These are phyloP conservation scores for Oncorhynchus mykiss DNA, from an alignment of 2,113 vertebrate species.

Conservation along the genomic window DNA sequence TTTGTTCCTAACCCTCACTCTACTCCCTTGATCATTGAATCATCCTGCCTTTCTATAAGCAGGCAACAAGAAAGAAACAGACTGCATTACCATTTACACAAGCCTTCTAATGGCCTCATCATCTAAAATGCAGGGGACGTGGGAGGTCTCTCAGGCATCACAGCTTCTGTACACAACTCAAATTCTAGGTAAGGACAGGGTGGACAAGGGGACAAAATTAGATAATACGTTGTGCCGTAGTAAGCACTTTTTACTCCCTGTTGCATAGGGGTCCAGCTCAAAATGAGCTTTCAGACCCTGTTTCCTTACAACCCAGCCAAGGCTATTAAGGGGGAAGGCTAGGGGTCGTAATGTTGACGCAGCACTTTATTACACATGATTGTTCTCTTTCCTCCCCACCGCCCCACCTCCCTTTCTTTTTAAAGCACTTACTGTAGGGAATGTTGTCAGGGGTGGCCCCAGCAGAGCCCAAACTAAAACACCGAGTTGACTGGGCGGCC, in stretches of 20 bases:
- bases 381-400: neutral
- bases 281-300: neutral
- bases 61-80: neutral
- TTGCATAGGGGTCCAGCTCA: neutral
- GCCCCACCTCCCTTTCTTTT: neutral
- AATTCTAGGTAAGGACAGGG: too few relatives aligned
- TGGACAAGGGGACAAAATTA: neutral
- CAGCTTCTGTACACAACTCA: too few relatives aligned
- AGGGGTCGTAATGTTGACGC: neutral
- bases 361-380: neutral
- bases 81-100: neutral
- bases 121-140: neutral
- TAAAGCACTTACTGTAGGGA: slow-evolving; percentile 14
- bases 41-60: neutral
- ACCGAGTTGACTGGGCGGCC: neutral
- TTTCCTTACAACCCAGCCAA: neutral
- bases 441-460: slow-evolving; percentile 8
- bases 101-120: neutral
- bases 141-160: neutral
- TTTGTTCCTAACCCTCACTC: neutral
- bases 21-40: neutral
- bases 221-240: neutral
- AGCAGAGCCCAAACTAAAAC: neutral
- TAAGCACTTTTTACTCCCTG: neutral
- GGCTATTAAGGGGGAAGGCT: slow-evolving; percentile 4